Evolutionary conservation across 2,888 invertebrate genomes (phyloP).

Genomic region (Ophion ellenae): DNA sequence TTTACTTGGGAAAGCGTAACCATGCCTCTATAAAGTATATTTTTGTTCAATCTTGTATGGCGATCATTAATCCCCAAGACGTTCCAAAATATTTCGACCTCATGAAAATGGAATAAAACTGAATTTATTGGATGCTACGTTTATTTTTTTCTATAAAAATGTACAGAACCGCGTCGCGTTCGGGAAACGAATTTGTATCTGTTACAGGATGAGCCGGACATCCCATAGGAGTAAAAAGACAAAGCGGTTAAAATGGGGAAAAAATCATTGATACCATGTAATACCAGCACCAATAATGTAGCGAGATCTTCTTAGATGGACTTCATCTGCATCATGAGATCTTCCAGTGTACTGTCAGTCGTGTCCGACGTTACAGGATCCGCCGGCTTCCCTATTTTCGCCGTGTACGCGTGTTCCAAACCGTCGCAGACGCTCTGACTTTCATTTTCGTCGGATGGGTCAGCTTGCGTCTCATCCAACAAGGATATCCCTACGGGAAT

Average conservation of each 20-base stretch:
- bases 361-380: constrained; percentile 85
- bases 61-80: not conserved
- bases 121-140: not conserved
- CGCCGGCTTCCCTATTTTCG: constrained; percentile 83
- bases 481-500: constrained; percentile 85
- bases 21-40: too few species aligned
- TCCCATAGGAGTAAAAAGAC: not conserved
- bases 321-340: constrained; percentile 97
- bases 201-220: not conserved
- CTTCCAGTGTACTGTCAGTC: constrained; percentile 90
- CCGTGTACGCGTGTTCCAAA: constrained; percentile 89
- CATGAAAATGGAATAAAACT: not conserved
- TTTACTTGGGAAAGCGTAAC: too few species aligned
- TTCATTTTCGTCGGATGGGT: constrained; percentile 83
- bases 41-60: too few species aligned
- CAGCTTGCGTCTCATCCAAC: constrained; percentile 90
- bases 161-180: not conserved
- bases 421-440: constrained; percentile 81
- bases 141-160: not conserved
- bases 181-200: not conserved
- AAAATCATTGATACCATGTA: constrained; percentile 1
- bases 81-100: not conserved
- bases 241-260: not conserved
- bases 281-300: not conserved
- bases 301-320: constrained; percentile 88